Percentiles rank a stretch among this genome's conserved stretches.
Conservation (phyloP, 2,888 invertebrate genomes). For the Leucoma salicis region DNA sequence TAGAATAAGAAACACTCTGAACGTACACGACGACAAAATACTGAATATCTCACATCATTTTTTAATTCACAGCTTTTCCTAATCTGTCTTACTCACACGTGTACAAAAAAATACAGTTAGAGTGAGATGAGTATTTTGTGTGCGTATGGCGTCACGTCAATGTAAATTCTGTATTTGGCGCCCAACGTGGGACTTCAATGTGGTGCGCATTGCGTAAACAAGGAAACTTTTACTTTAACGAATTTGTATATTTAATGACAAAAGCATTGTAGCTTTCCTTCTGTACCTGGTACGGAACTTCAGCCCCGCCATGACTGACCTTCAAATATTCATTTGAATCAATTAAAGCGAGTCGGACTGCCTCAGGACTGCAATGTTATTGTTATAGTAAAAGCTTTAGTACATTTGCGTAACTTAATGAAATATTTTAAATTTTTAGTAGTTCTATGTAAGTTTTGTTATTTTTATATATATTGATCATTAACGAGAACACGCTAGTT, state of each 20-base stretch:
- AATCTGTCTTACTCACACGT: neutral
- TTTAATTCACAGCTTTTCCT: neutral
- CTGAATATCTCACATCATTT: neutral
- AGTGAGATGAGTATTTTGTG: neutral
- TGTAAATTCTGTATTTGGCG: constrained; percentile 14
- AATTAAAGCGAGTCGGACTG: constrained; percentile 24
- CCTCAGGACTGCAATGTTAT: neutral
- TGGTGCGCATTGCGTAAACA: constrained; percentile 38
- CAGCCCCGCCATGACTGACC: constrained; percentile 25
- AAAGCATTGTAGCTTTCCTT: constrained; percentile 27
- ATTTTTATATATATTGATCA: too few relatives aligned
- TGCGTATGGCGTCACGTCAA: neutral
- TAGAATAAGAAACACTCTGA: neutral
- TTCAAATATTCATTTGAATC: constrained; percentile 39
- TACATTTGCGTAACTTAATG: too few relatives aligned
- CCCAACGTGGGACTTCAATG: constrained; percentile 17
- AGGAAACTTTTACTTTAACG: constrained; percentile 35
- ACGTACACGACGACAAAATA: neutral
- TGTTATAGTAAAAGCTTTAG: too few relatives aligned
- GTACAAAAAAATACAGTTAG: neutral
- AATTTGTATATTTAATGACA: constrained; percentile 37
- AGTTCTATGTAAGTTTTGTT: too few relatives aligned
- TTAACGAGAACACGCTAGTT: too few relatives aligned
- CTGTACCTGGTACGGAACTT: constrained; percentile 38
- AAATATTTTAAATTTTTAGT: too few relatives aligned